Base-by-base conservation (phyloP, 2,888 invertebrate species). In the Trichacis sp. region DNA sequence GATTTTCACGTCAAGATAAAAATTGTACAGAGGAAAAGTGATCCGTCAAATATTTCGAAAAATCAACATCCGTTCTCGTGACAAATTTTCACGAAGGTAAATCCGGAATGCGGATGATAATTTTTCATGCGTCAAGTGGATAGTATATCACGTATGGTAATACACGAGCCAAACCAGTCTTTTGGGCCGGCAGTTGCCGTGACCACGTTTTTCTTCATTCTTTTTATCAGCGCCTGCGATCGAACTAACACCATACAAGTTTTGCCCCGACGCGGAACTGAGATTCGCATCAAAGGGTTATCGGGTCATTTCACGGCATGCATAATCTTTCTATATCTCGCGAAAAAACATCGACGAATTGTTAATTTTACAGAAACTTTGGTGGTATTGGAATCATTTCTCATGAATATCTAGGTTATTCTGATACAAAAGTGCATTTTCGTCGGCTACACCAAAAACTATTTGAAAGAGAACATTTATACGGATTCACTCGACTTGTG, bases 291-390 rank as follows among this genome's bases (percentile, higher is more conserved):
- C 17, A 14, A 14, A 42, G 42, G 42, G 42, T 42, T 42, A 42
- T 42, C 42, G 42, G 42, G 15, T 42, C 42, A 42, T 6, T 42
- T n/a, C 42, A 18, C 42, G 42, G 42, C 18, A 42, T 42, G 42
- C 42, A 42, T 42, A 18, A 42, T 42, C 42, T 18, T 9, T 42
- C 17, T 15, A 12, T 42, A 42, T 42, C 18, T 42, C 42, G 42
- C 18, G 15, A 15, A 42, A 18, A 24, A 3, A 24, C 24, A 24
- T 24, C 24, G 24, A 24, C 3, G 4, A 8, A 24, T 24, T 24
- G 24, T 24, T 8, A 8, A 24, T 24, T 24, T 24, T 24, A 29
- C 30, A 29, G 5, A 29, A 29, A 29, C 30, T 29, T 29, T 29
- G 9, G 30, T 9, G 9, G 9, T 29, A 29, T n/a, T n/a, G n/a